phyloP scores from a whole-genome alignment of 1,140 invertebrate genomes.

The Holotrichia oblita region DNA sequence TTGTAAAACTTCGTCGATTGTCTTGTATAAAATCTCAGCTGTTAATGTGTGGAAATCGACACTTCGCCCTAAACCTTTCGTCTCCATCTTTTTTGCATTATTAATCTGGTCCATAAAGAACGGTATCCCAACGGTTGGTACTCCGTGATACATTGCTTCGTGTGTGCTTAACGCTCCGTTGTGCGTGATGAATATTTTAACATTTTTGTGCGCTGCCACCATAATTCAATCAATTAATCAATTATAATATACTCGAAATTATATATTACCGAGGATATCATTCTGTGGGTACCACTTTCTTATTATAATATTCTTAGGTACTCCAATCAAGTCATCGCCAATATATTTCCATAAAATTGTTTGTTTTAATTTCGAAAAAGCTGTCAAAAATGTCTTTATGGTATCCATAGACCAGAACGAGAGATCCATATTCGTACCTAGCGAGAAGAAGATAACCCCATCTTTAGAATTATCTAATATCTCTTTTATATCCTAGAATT shows the following conservation, averaged over 20 bases:
- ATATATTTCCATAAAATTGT: conserved; percentile 73
- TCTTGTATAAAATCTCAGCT: conserved; percentile 41
- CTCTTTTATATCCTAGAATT: conserved; percentile 64
- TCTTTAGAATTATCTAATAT: conserved; percentile 68
- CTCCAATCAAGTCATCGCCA: conserved; percentile 62
- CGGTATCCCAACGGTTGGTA: conserved; percentile 64
- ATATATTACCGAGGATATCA: conserved; percentile 61
- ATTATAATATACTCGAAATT: too few species aligned
- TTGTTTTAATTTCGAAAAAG: conserved; percentile 66
- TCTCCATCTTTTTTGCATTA: conserved; percentile 46
- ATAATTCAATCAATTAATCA: too few species aligned
- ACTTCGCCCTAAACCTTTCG: conserved; percentile 42
- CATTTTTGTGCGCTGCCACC: conserved; percentile 44
- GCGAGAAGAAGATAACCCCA: conserved; percentile 75
- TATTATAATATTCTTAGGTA: conserved; percentile 65
- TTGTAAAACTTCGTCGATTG: conserved; percentile 44
- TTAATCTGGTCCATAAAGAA: conserved; percentile 62
- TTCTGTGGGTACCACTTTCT: conserved; percentile 71
- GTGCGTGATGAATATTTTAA: conserved; percentile 58
- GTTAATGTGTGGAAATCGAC: conserved; percentile 49
- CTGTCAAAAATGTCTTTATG: conserved; percentile 62
- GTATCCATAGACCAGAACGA: conserved; percentile 61
- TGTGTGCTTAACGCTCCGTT: conserved; percentile 62
- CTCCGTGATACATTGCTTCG: conserved; percentile 63
- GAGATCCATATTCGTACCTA: conserved; percentile 69